phyloP scores from a whole-genome alignment of 2,113 vertebrate genomes.

The Oncorhynchus tshawytscha region DNA sequence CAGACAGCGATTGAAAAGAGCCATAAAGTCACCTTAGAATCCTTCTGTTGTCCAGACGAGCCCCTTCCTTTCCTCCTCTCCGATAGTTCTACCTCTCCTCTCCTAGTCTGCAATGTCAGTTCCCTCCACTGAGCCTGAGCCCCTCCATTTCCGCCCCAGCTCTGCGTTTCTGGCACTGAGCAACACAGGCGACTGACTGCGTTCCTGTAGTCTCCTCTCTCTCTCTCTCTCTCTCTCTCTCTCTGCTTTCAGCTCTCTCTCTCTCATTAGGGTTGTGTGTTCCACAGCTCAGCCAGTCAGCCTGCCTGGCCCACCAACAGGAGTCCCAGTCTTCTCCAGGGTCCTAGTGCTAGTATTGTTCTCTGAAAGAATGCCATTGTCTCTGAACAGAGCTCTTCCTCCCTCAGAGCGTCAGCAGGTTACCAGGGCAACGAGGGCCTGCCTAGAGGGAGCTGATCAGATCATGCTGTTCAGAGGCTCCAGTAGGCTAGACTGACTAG shows the following conservation, averaged over 20 bases:
- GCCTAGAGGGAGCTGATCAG: constrained; percentile 69
- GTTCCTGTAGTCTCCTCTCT: constrained; percentile 70
- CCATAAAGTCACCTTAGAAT: constrained; percentile 73
- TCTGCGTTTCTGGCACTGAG: constrained; percentile 62
- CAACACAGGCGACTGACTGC: constrained; percentile 54
- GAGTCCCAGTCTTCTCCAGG: constrained; percentile 65
- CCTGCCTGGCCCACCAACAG: constrained; percentile 63
- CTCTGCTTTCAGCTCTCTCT: constrained; percentile 42
- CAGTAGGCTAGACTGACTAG: constrained; percentile 62
- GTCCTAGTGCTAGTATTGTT: constrained; percentile 51
- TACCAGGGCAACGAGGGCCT: constrained; percentile 60
- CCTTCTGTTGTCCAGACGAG: constrained; percentile 62
- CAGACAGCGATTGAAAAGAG: constrained; percentile 36
- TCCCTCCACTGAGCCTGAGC: constrained; percentile 64
- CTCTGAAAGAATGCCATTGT: constrained; percentile 71
- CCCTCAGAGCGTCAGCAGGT: constrained; percentile 71
- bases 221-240: constrained; percentile 44
- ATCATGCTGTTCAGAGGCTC: constrained; percentile 61
- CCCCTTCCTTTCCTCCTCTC: constrained; percentile 46
- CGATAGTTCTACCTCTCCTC: constrained; percentile 26
- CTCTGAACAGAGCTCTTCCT: constrained; percentile 50
- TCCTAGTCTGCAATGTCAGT: constrained; percentile 62
- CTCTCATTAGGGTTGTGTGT: constrained; percentile 43
- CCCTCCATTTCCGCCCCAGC: constrained; percentile 74
- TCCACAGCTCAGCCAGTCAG: constrained; percentile 19